phyloP scores from a whole-genome alignment of 1,140 invertebrate genomes.

The Drosophila pseudoobscura region DNA sequence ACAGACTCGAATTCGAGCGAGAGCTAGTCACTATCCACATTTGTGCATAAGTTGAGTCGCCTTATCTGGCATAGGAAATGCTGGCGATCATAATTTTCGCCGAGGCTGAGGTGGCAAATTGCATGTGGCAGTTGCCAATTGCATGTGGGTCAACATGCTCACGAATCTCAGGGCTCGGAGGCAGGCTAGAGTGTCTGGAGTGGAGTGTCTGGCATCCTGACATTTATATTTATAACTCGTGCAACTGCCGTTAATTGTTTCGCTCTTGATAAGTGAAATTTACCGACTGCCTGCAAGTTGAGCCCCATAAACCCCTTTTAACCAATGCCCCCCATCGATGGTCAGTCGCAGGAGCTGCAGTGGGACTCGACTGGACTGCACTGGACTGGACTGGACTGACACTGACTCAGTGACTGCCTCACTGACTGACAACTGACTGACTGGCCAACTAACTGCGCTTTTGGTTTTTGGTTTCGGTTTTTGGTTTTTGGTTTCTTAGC shows the following conservation, averaged over 20 bases:
- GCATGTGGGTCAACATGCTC: conserved; percentile 73
- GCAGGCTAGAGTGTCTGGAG: conserved; percentile 2
- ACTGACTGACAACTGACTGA: conserved; percentile 56
- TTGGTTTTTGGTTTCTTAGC: conserved; percentile 1
- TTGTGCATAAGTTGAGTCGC: conserved; percentile 67
- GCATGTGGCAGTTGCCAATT: conserved; percentile 65
- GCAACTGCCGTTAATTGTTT: conserved; percentile 71
- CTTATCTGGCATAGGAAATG: conserved; percentile 58
- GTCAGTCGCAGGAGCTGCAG: not conserved
- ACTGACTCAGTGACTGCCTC: conserved; percentile 11
- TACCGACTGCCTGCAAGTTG: conserved; percentile 20
- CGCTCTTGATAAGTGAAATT: conserved; percentile 70
- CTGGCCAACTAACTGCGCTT: conserved; percentile 51
- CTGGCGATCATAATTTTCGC: conserved; percentile 78
- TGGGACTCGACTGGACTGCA: not conserved
- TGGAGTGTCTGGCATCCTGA: conserved; percentile 50
- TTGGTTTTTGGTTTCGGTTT: conserved; percentile 3
- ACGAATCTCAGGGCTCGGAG: conserved; percentile 43
- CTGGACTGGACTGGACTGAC: conserved; percentile 2
- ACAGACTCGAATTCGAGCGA: conserved; percentile 11
- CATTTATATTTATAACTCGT: conserved; percentile 79
- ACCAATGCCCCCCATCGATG: not conserved
- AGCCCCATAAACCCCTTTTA: not conserved
- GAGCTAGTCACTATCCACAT: conserved; percentile 29
- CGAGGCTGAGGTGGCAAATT: conserved; percentile 70